These are phyloP conservation scores for Synanthedon myopaeformis DNA, from an alignment of 2,888 invertebrate species.

Conservation along the genomic window DNA sequence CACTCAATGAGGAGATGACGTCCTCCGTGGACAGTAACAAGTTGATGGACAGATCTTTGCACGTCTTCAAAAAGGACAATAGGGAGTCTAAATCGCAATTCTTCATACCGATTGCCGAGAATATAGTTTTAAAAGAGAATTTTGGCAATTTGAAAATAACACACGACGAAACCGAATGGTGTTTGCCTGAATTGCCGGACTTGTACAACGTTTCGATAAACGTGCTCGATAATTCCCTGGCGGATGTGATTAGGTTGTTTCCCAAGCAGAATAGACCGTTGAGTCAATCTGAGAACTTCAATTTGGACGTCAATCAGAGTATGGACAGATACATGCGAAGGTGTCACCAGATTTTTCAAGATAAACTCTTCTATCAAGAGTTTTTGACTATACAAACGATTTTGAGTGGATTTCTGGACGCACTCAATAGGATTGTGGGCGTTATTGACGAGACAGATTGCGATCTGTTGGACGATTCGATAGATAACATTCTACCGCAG, in stretches of 20 bases:
- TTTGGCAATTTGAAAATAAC: constrained; percentile 52
- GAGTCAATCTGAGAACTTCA: constrained; percentile 62
- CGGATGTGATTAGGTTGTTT: constrained; percentile 48
- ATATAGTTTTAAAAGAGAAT: constrained; percentile 34
- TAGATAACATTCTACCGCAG: constrained; percentile 43
- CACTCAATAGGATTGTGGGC: constrained; percentile 31
- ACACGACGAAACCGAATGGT: constrained; percentile 45
- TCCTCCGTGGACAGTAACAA: constrained; percentile 57
- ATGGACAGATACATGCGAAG: constrained; percentile 58
- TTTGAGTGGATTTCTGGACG: constrained; percentile 39
- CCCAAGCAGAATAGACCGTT: constrained; percentile 60
- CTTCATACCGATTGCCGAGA: constrained; percentile 54
- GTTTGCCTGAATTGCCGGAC: constrained; percentile 43
- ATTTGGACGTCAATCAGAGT: constrained; percentile 47
- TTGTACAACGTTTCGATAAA: constrained; percentile 35
- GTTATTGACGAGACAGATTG: constrained; percentile 50
- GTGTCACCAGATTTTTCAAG: constrained; percentile 64
- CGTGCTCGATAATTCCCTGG: constrained; percentile 45
- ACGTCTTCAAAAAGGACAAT: constrained; percentile 56
- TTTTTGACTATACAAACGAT: constrained; percentile 48
- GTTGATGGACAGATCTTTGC: constrained; percentile 44
- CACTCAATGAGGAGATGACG: constrained; percentile 37
- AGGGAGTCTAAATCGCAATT: constrained; percentile 63
- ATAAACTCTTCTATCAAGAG: constrained; percentile 59
- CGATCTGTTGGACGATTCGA: constrained; percentile 53